Percentiles rank a stretch among this genome's conserved stretches.
These are phyloP conservation scores for Blennius ocellaris DNA, from an alignment of 2,113 vertebrate species.

Conservation along the genomic window DNA sequence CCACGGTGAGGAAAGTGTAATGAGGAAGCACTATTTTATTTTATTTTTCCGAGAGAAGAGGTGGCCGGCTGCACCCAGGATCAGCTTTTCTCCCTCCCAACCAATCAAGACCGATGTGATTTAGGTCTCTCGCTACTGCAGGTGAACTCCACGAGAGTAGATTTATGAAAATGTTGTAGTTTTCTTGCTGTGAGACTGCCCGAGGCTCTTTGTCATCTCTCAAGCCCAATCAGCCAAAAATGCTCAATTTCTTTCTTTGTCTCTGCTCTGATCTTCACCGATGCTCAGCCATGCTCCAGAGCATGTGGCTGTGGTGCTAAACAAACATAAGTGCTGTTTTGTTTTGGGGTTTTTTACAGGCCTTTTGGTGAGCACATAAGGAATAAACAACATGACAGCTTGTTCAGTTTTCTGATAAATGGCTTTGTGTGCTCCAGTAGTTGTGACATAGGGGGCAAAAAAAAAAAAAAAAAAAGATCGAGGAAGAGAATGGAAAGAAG, in stretches of 20 bases:
- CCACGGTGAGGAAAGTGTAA: constrained; percentile 57
- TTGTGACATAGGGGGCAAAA: constrained; percentile 44
- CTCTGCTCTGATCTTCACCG: constrained; percentile 22
- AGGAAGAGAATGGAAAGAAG: constrained; percentile 30
- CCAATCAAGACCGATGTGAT: constrained; percentile 55
- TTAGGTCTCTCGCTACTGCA: constrained; percentile 43
- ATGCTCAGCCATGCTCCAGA: constrained; percentile 11
- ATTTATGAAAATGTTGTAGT: constrained; percentile 68
- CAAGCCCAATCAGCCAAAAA: constrained; percentile 64
- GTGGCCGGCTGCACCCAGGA: constrained; percentile 15
- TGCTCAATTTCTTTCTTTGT: constrained; percentile 44
- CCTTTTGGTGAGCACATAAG: constrained; percentile 8
- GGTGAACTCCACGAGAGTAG: constrained; percentile 52
- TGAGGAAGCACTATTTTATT: constrained; percentile 47
- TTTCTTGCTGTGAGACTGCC: constrained; percentile 54
- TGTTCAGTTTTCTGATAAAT: constrained; percentile 49
- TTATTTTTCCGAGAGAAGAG: constrained; percentile 9
- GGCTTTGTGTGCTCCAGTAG: constrained; percentile 31
- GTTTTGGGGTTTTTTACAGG: no score
- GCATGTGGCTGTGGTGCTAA: constrained; percentile 28
- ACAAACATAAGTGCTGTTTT: constrained; percentile 32
- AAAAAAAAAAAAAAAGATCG: constrained; percentile 14
- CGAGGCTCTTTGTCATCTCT: constrained; percentile 56
- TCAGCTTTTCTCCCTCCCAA: constrained; percentile 42
- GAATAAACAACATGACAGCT: constrained; percentile 36